phyloP scores from a whole-genome alignment of 2,113 vertebrate genomes.

The Pedetes capensis region DNA sequence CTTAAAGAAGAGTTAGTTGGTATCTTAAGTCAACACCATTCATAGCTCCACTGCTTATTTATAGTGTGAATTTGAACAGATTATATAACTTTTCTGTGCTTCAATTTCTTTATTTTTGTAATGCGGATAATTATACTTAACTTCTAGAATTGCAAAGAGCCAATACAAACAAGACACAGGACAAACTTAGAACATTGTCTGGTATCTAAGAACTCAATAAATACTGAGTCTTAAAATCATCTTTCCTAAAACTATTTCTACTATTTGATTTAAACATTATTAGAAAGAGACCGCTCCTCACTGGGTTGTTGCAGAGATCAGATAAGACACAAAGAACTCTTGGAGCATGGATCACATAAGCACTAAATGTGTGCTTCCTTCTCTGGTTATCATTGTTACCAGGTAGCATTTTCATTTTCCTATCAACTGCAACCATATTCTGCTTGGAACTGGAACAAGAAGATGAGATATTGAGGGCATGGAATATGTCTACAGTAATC shows the following conservation, averaged over 20 bases:
- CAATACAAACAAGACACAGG: not conserved
- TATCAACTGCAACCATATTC: not conserved
- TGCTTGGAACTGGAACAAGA: not conserved
- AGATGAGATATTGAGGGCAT: not conserved
- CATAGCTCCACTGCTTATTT: not conserved
- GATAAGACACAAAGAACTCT: not conserved
- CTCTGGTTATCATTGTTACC: not conserved
- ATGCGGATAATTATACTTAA: not conserved
- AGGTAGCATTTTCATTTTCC: not conserved
- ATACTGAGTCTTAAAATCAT: not conserved
- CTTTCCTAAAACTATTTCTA: not conserved
- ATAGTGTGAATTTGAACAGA: not conserved
- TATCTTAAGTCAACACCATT: not conserved
- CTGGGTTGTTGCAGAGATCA: not conserved
- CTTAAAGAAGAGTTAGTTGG: not conserved
- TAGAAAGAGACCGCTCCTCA: not conserved
- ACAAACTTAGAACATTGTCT: not conserved
- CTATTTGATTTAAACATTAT: not conserved
- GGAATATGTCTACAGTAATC: not conserved
- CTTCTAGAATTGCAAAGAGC: not conserved
- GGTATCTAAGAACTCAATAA: not conserved
- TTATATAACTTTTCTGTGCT: not conserved
- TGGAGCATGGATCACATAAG: not conserved
- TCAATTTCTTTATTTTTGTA: not conserved
- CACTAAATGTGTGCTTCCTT: not conserved